Evolutionary conservation across 2,113 vertebrate species (phyloP).

Genomic region (Egretta garzetta): DNA sequence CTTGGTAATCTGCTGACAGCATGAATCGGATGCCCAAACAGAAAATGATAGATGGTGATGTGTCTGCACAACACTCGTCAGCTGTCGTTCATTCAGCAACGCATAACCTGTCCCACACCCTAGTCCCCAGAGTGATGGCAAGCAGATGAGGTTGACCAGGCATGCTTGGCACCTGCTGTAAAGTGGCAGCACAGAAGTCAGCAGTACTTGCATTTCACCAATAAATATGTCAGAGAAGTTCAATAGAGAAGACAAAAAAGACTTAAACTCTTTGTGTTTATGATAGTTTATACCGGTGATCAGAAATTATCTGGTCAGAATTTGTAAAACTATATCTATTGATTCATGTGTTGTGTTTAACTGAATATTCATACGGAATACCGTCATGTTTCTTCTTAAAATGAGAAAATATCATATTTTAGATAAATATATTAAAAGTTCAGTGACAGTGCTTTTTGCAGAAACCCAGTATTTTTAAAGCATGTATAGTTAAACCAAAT

Average conservation of each 20-base stretch:
- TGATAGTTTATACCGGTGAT: background rate
- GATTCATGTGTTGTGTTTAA: background rate
- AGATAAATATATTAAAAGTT: background rate
- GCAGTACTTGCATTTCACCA: background rate
- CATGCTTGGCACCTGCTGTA: background rate
- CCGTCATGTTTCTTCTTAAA: background rate
- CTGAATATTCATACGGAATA: background rate
- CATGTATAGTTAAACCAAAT: no score
- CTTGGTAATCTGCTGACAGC: background rate
- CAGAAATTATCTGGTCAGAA: background rate
- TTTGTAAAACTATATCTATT: background rate
- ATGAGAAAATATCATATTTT: no score
- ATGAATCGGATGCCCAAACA: background rate
- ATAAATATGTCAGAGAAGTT: background rate
- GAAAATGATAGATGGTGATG: background rate
- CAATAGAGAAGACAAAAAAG: background rate
- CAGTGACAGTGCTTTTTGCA: background rate
- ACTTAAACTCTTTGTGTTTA: background rate
- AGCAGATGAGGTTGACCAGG: slow-evolving; percentile 2
- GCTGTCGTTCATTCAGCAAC: slow-evolving; percentile 1
- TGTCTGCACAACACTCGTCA: background rate
- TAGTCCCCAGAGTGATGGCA: background rate
- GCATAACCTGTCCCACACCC: background rate
- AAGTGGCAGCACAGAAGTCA: background rate
- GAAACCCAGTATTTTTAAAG: background rate